A percentile compares a stretch with the other conserved stretches of the same genome.
Conservation (phyloP, 2,113 vertebrate genomes). For the Cyprinodon brontotheroides region DNA sequence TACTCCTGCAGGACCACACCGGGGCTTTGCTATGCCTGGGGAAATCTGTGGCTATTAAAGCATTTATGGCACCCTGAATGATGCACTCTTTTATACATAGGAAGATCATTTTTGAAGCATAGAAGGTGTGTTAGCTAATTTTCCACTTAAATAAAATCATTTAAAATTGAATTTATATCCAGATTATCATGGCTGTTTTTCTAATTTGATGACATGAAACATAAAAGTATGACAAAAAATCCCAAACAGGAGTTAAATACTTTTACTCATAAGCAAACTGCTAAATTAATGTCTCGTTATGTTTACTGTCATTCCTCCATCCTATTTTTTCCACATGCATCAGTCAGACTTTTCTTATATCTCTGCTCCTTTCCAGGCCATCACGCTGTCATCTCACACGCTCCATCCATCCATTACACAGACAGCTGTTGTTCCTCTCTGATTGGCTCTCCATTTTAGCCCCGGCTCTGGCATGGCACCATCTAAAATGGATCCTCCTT, state of each 20-base stretch:
- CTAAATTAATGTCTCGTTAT: not conserved
- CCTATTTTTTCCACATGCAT: constrained; percentile 1
- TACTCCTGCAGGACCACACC: constrained; percentile 1
- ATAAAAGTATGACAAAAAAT: not conserved
- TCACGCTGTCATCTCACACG: constrained; percentile 40
- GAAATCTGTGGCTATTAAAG: not conserved
- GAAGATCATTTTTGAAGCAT: not conserved
- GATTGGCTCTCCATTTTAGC: constrained; percentile 52
- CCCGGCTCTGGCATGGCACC: not conserved
- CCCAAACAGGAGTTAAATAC: not conserved
- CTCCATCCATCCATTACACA: constrained; percentile 44
- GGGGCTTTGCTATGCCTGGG: not conserved
- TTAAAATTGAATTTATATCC: not conserved
- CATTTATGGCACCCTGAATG: not conserved
- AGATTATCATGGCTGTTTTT: too few relatives aligned
- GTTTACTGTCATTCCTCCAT: not conserved
- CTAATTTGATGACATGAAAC: not conserved
- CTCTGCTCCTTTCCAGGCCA: constrained; percentile 5
- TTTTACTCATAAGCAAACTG: not conserved
- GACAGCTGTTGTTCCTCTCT: constrained; percentile 42
- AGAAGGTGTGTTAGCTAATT: too few relatives aligned
- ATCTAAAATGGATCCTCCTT: constrained; percentile 42
- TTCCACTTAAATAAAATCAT: not conserved
- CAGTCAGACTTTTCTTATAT: constrained; percentile 15
- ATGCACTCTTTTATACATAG: not conserved